Evolutionary conservation across 1,140 invertebrate genomes (phyloP).

Genomic region (Aphelenchoides besseyi): DNA sequence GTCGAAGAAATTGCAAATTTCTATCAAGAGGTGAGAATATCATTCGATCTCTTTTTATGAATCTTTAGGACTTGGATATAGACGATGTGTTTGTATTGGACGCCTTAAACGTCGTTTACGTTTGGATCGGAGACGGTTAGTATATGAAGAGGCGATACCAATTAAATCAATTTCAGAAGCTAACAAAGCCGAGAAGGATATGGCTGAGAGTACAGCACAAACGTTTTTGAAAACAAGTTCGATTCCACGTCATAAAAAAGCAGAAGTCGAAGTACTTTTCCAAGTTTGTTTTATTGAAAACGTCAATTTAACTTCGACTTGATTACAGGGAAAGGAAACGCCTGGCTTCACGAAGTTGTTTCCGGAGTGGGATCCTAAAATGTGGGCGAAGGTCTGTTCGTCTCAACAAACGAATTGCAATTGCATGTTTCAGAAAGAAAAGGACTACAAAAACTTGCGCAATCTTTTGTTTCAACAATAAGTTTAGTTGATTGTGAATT

Average conservation of each 20-base stretch:
- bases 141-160: no score
- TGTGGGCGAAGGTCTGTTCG: constrained; percentile 55
- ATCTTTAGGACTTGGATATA: constrained; percentile 71
- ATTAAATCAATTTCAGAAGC: no score
- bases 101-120: constrained; percentile 73
- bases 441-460: constrained; percentile 48
- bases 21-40: constrained; percentile 59
- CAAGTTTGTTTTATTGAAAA: constrained; percentile 51
- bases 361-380: constrained; percentile 57
- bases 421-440: constrained; percentile 41
- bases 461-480: constrained; percentile 54
- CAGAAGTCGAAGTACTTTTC: constrained; percentile 51
- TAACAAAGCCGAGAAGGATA: constrained; percentile 70
- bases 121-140: constrained; percentile 76
- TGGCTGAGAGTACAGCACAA: constrained; percentile 67
- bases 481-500: no score
- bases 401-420: not conserved
- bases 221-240: constrained; percentile 51
- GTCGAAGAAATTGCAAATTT: constrained; percentile 72
- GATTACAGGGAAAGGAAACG: constrained; percentile 47
- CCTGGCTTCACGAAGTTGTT: constrained; percentile 60
- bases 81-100: constrained; percentile 86
- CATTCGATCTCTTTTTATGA: constrained; percentile 19
- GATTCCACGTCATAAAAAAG: constrained; percentile 54
- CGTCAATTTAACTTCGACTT: not conserved